Conservation (phyloP, 2,797 vertebrate genomes). For the Sebastes minor region DNA sequence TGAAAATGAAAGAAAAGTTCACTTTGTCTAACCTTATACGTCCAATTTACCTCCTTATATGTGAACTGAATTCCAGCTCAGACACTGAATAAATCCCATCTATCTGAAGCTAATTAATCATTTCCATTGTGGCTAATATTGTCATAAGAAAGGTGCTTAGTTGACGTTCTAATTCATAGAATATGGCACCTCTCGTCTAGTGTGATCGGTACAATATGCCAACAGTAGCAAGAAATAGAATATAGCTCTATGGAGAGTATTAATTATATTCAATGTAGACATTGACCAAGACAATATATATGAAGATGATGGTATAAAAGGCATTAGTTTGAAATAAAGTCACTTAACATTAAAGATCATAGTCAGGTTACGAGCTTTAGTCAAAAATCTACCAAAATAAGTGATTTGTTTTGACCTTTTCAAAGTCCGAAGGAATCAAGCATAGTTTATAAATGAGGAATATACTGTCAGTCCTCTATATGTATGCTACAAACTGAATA, state of each 20-base stretch:
- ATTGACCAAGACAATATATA: constrained; percentile 35
- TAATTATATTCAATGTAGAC: constrained; percentile 67
- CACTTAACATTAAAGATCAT: background rate
- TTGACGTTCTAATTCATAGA: constrained; percentile 77
- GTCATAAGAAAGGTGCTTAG: constrained; percentile 79
- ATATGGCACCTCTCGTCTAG: constrained; percentile 48
- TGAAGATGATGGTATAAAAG: constrained; percentile 21
- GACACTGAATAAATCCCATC: constrained; percentile 67
- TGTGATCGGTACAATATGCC: constrained; percentile 68
- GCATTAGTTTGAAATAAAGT: constrained; percentile 7
- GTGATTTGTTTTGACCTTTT: background rate
- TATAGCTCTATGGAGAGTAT: constrained; percentile 53
- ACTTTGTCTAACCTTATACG: constrained; percentile 43
- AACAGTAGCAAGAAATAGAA: constrained; percentile 61
- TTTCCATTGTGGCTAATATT: constrained; percentile 76
- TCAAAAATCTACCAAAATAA: background rate
- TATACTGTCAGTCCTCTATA: background rate
- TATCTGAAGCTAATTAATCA: constrained; percentile 75
- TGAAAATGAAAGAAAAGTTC: constrained; percentile 58
- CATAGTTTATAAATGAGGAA: background rate
- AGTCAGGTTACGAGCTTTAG: background rate
- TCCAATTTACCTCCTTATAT: constrained; percentile 29
- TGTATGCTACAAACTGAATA: background rate
- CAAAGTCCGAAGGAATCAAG: background rate
- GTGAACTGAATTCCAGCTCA: constrained; percentile 44